These are phyloP conservation scores for Lagodon rhomboides DNA, from an alignment of 2,797 vertebrate genomes.

Conservation along the genomic window DNA sequence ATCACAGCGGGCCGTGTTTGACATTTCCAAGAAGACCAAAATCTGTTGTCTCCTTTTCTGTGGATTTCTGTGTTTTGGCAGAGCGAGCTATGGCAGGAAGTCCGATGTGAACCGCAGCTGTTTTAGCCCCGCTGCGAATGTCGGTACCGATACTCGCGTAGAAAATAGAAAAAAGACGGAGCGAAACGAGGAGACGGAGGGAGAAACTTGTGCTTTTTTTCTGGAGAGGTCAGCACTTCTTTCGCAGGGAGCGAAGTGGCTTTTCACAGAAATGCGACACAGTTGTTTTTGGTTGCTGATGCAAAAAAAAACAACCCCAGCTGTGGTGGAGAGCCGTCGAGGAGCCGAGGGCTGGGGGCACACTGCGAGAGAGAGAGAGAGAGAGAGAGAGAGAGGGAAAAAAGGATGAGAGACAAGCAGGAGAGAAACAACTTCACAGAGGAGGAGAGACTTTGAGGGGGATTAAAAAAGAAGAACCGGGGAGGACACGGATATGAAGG, in stretches of 20 bases:
- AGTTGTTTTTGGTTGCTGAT: slow-evolving; percentile 52
- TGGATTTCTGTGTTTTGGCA: slow-evolving; percentile 57
- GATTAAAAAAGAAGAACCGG: slow-evolving; percentile 34
- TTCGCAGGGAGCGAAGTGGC: slow-evolving; percentile 31
- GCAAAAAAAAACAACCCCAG: slow-evolving; percentile 61
- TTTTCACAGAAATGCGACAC: slow-evolving; percentile 43
- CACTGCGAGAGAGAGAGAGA: slow-evolving; percentile 17
- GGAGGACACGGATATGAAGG: slow-evolving; percentile 36
- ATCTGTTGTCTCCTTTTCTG: slow-evolving; percentile 38
- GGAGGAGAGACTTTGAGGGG: slow-evolving; percentile 21
- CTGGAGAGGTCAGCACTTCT: slow-evolving; percentile 54
- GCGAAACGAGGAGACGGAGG: slow-evolving; percentile 2
- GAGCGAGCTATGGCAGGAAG: slow-evolving; percentile 36
- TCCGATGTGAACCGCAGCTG: slow-evolving; percentile 51
- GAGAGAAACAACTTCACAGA: slow-evolving; percentile 43
- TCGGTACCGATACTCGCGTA: slow-evolving; percentile 27
- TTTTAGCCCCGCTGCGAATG: slow-evolving; percentile 16
- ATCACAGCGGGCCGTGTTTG: slow-evolving; percentile 25
- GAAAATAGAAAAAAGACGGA: slow-evolving; percentile 39
- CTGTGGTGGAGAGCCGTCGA: slow-evolving; percentile 55
- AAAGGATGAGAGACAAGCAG: slow-evolving; percentile 32
- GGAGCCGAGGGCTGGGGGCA: slow-evolving; percentile 38
- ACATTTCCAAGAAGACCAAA: slow-evolving; percentile 45
- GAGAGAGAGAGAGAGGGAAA: neutral
- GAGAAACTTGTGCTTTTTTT: slow-evolving; percentile 21